phyloP scores from a whole-genome alignment of 2,113 vertebrate species.

The Callithrix jacchus region DNA sequence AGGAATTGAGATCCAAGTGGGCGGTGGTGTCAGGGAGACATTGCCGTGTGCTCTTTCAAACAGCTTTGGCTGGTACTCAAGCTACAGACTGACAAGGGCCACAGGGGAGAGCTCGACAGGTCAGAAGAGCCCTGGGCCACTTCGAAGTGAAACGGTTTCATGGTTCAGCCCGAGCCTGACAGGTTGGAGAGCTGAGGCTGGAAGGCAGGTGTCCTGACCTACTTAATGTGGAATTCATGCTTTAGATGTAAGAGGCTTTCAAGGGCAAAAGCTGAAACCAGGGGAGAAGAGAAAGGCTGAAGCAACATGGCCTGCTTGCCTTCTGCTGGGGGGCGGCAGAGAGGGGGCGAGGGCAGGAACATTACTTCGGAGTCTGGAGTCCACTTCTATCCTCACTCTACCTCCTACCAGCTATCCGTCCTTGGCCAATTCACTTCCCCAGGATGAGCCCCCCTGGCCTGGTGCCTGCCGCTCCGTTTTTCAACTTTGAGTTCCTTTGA shows the following conservation, averaged over 20 bases:
- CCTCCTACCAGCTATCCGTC: not conserved
- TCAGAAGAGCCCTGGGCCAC: not conserved
- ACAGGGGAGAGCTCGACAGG: not conserved
- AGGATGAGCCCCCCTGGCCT: not conserved
- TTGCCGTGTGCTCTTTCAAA: not conserved
- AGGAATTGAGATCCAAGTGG: not conserved
- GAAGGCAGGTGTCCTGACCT: not conserved
- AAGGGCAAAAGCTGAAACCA: not conserved
- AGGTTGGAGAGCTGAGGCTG: not conserved
- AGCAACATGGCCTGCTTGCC: not conserved
- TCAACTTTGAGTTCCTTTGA: not conserved
- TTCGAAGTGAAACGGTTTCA: not conserved
- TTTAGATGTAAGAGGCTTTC: not conserved
- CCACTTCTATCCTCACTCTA: not conserved
- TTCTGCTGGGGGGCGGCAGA: not conserved
- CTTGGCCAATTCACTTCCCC: accelerated
- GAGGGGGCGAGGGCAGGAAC: too few species aligned
- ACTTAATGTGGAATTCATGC: not conserved
- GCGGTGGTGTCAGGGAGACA: not conserved
- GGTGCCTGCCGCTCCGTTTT: not conserved
- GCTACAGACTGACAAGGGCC: not conserved
- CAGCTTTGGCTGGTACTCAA: not conserved
- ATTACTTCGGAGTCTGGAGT: not conserved
- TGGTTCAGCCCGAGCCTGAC: accelerated
- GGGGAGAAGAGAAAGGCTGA: not conserved